Base-by-base conservation (phyloP, 2,888 invertebrate species). In the Tubulanus polymorphus region DNA sequence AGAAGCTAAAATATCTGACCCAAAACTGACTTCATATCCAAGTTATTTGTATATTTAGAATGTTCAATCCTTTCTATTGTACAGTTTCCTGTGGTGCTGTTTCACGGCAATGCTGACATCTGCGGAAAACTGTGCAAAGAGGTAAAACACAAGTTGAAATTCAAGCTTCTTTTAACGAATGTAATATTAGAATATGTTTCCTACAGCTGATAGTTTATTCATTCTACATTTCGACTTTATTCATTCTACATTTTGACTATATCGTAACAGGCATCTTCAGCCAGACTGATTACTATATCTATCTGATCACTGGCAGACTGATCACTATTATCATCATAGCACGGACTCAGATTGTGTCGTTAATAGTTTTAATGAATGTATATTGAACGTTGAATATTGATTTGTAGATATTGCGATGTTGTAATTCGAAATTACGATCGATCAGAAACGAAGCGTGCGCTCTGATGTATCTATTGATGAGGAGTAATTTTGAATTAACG, bases 401-500 rank as follows among this genome's bases (percentile, higher is more conserved):
- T 35, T 61, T 60, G 8, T 58, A 79, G 76, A 68, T 79, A 35
- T 83, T 94, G 49, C 86, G 87, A 60, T 88, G 91, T 69, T 93
- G 93, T 75, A 93, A 88, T 77, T 91, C 91, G 69, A 87, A 91
- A 61, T 84, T 93, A 63, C 86, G 88, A 41, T 87, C 87, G 57
- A 86, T 93, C 52, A 84, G 94, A 23, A 90, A 91, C 69, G 94
- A 94, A 76, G 90, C 94, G 0, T 93, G 93, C 69, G 93, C 93
- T 47, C 87, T 93, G 27, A 83, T 95, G 1, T 95, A 94, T 80
- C 82, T 93, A 51, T 83, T 95, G 30, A 93, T 95, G 93, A 84
- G 93, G 63, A 91, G 91, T 73, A 94, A 94, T 82, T 95, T 91
- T 81, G 93, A 94, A 74, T 91, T 90, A 74, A 89, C 88, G 48